Evolutionary conservation across 2,797 vertebrate species (phyloP).

Genomic region (Odontamblyopus lacepedii): DNA sequence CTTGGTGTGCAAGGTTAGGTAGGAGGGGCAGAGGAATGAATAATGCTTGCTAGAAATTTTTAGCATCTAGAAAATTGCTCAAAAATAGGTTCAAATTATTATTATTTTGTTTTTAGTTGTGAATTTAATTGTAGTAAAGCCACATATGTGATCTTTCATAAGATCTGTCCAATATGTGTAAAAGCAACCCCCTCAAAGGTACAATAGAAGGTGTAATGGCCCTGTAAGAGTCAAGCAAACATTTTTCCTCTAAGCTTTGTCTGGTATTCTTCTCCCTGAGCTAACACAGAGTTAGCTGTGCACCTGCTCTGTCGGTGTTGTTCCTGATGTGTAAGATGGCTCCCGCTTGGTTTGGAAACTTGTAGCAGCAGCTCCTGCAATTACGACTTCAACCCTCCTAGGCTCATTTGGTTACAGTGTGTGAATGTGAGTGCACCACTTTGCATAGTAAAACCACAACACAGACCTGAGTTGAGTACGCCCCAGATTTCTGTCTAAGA

Average conservation of each 20-base stretch:
- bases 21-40: background rate
- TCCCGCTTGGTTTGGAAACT: conserved; percentile 46
- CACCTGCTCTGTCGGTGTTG: conserved; percentile 57
- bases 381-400: conserved; percentile 62
- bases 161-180: background rate
- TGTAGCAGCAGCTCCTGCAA: conserved; percentile 63
- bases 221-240: background rate
- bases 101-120: too few relatives aligned
- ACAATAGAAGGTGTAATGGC: background rate
- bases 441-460: conserved; percentile 47
- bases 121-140: background rate
- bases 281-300: conserved; percentile 13
- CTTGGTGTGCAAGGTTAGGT: background rate
- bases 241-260: conserved; percentile 7
- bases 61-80: too few relatives aligned
- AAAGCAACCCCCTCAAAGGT: background rate
- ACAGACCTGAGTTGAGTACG: conserved; percentile 6
- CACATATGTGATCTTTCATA: background rate
- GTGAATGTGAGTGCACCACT: conserved; percentile 41
- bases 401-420: conserved; percentile 48
- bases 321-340: conserved; percentile 22
- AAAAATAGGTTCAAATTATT: too few relatives aligned
- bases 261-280: conserved; percentile 30
- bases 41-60: background rate
- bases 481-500: conserved; percentile 30